Base-by-base conservation (phyloP, 1,140 invertebrate species). In the Aradophagus sp. region DNA sequence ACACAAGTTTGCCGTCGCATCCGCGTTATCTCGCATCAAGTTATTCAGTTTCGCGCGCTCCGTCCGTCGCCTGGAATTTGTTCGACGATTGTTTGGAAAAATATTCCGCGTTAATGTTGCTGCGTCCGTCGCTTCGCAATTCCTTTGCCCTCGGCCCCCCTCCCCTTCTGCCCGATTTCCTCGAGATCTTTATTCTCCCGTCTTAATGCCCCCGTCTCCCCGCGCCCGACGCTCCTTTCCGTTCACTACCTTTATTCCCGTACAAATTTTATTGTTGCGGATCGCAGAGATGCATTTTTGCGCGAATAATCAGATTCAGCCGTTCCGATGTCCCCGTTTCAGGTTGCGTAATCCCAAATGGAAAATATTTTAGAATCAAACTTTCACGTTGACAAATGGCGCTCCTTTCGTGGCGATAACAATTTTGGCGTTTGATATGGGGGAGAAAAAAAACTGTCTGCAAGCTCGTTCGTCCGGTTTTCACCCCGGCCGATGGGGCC, bases 281-380 rank as follows among this genome's bases (percentile, higher is more conserved):
- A 47, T 59, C 20, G 31, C 11, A 23, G 23, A 45, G 36, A 42
- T 61, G 23, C 14, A 55, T 62, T 58, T 58, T 52, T 52, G 45
- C 35, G 36, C 36, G 63, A 52, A 52, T 67, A 58, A 67, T 67
- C 53, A 67, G 63, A 58, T 48, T 45, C 38, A 20, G 29, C 29
- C 29, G 27, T 35, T 15, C 16, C 39, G 27, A 35, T 47, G 42
- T 56, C 38, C 36, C 23, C 38, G 42, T 34, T 63, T 55, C 41
- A 26, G 3, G 32, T 34, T 19, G 41, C 16, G 31, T 65, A 55
- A 65, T 65, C 48, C 48, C 50, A 48, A 35, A 62, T 62, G 58
- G 47, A 62, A 62, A 62, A n/a, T n/a, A n/a, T n/a, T n/a, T n/a
- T n/a, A n/a, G n/a, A n/a, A n/a, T n/a, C n/a, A n/a, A n/a, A n/a